Evolutionary conservation across 2,888 invertebrate genomes (phyloP).

Genomic region (Tenthredo livida): DNA sequence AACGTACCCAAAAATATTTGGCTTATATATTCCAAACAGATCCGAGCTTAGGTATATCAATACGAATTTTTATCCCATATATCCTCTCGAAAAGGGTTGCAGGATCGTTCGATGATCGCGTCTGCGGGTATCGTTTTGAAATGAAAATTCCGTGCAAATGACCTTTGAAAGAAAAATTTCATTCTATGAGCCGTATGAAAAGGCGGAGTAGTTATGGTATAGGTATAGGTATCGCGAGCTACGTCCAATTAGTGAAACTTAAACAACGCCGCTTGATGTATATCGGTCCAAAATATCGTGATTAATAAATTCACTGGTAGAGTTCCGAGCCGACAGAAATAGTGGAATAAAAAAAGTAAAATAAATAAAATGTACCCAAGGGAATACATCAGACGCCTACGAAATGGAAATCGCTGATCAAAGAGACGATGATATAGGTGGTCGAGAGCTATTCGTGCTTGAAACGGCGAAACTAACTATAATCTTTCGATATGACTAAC

Average conservation of each 20-base stretch:
- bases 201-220: background rate
- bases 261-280: slow-evolving; percentile 50
- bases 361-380: background rate
- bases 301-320: slow-evolving; percentile 48
- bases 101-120: background rate
- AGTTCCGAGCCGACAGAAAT: slow-evolving; percentile 31
- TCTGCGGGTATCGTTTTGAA: slow-evolving; percentile 53
- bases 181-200: slow-evolving; percentile 1
- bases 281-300: slow-evolving; percentile 42
- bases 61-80: background rate
- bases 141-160: slow-evolving; percentile 60
- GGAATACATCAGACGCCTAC: slow-evolving; percentile 47
- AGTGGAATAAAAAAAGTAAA: slow-evolving; percentile 10
- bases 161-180: slow-evolving; percentile 22
- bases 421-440: slow-evolving; percentile 44
- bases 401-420: slow-evolving; percentile 52
- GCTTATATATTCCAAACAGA: background rate
- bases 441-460: slow-evolving; percentile 25
- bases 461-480: slow-evolving; percentile 36
- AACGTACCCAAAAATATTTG: background rate
- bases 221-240: background rate
- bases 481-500: slow-evolving; percentile 36
- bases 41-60: background rate
- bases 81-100: background rate
- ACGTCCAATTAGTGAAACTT: slow-evolving; percentile 49